phyloP scores from a whole-genome alignment of 2,113 vertebrate species.

The Nesoenas mayeri region DNA sequence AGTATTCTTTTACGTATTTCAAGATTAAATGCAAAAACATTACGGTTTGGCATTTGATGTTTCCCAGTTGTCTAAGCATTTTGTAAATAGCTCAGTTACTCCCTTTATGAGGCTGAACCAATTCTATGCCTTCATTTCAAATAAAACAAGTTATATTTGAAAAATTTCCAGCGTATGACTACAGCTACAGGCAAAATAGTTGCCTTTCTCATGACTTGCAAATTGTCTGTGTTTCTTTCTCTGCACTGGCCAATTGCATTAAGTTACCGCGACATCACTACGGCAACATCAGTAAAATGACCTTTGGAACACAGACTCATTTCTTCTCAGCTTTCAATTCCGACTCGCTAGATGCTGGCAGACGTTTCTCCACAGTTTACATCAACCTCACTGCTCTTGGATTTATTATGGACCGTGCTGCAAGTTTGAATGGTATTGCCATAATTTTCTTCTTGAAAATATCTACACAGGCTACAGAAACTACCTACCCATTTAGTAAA shows the following conservation, averaged over 20 bases:
- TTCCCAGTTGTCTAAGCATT: background rate
- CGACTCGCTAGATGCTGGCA: background rate
- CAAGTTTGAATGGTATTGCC: background rate
- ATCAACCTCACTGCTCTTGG: background rate
- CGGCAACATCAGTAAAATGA: slow-evolving; percentile 26
- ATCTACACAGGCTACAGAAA: background rate
- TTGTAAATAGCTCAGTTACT: background rate
- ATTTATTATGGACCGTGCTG: background rate
- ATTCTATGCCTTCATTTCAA: background rate
- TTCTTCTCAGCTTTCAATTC: slow-evolving; percentile 24
- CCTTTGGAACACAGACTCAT: slow-evolving; percentile 10
- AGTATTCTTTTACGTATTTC: background rate
- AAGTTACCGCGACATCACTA: slow-evolving; percentile 27
- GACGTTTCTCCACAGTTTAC: background rate
- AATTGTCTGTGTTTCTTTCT: background rate
- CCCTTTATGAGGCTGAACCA: background rate
- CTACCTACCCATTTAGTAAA: background rate
- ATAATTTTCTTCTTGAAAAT: background rate
- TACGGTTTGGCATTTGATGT: background rate
- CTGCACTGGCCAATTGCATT: background rate
- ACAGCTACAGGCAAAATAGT: background rate
- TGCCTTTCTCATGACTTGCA: slow-evolving; percentile 7
- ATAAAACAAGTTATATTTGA: background rate
- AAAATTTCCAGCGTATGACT: background rate
- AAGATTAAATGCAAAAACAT: background rate